Percentiles rank a stretch among this genome's conserved stretches.
phyloP scores from a whole-genome alignment of 2,888 invertebrate species.

The Ligdia adustata region DNA sequence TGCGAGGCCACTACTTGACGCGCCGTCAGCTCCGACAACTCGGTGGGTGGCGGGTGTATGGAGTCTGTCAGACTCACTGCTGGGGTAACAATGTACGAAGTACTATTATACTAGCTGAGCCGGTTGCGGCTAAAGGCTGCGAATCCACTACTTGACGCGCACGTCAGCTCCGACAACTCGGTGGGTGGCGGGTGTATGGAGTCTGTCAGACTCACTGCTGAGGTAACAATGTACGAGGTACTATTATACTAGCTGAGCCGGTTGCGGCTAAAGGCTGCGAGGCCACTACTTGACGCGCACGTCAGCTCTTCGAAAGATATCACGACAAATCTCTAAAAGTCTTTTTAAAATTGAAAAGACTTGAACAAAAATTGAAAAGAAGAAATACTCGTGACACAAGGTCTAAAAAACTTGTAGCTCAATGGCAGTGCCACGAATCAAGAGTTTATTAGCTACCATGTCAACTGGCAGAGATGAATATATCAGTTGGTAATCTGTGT shows the following conservation, averaged over 20 bases:
- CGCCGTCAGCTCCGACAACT: conserved; percentile 88
- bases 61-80: conserved; percentile 93
- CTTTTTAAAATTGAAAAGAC: too few species aligned
- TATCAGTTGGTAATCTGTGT: too few species aligned
- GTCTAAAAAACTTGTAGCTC: too few species aligned
- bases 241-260: not conserved
- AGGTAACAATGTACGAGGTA: conserved; percentile 85
- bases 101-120: conserved; percentile 95
- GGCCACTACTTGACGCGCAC: not conserved
- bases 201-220: conserved; percentile 92
- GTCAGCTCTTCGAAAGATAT: too few species aligned
- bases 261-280: not conserved
- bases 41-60: conserved; percentile 79
- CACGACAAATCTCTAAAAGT: too few species aligned
- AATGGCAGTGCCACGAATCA: too few species aligned
- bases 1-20: conserved; percentile 86
- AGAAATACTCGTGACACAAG: too few species aligned
- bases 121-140: conserved; percentile 91
- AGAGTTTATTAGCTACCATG: too few species aligned
- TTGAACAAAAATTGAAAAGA: too few species aligned
- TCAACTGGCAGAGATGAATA: too few species aligned
- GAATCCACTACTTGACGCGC: conserved; percentile 86
- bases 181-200: conserved; percentile 84
- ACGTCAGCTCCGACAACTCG: conserved; percentile 87
- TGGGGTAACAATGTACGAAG: conserved; percentile 90